A percentile compares a stretch with the other conserved stretches of the same genome.
Evolutionary conservation across 2,888 invertebrate species (phyloP).

Genomic region (Agrochola lychnidis): DNA sequence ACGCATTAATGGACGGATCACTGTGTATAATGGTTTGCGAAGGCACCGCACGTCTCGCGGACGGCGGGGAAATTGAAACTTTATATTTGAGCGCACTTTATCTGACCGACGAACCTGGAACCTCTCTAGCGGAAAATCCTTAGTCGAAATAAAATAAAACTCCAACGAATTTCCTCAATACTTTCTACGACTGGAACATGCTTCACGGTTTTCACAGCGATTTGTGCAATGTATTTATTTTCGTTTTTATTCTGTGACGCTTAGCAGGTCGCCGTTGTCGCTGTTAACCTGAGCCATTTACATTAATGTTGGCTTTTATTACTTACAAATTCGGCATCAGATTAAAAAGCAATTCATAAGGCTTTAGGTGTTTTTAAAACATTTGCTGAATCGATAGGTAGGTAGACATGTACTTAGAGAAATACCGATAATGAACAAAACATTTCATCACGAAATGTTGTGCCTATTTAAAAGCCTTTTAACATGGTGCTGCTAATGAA

Average conservation of each 20-base stretch:
- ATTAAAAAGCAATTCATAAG: conserved; percentile 53
- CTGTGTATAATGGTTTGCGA: conserved; percentile 48
- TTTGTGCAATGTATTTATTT: conserved; percentile 74
- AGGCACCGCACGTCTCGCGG: conserved; percentile 82
- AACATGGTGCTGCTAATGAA: conserved; percentile 53
- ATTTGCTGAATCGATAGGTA: conserved; percentile 20
- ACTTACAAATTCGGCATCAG: conserved; percentile 51
- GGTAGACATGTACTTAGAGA: conserved; percentile 12
- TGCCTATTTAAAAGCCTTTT: conserved; percentile 50
- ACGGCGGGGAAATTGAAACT: conserved; percentile 87
- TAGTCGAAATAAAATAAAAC: conserved; percentile 84
- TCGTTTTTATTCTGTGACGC: conserved; percentile 57
- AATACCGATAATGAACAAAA: conserved; percentile 42
- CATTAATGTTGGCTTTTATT: conserved; percentile 55
- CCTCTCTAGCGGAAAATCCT: conserved; percentile 82
- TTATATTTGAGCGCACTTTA: conserved; percentile 88
- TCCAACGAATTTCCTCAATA: conserved; percentile 78
- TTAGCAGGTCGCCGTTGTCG: conserved; percentile 42
- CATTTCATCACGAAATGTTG: conserved; percentile 47
- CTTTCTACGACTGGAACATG: conserved; percentile 75
- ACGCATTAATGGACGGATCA: conserved; percentile 55
- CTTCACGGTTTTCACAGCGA: conserved; percentile 74
- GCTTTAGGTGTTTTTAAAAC: conserved; percentile 47
- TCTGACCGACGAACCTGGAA: conserved; percentile 84
- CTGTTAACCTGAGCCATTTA: conserved; percentile 47